Evolutionary conservation across 2,888 invertebrate genomes (phyloP).

Genomic region (Caenorhabditis auriculariae): DNA sequence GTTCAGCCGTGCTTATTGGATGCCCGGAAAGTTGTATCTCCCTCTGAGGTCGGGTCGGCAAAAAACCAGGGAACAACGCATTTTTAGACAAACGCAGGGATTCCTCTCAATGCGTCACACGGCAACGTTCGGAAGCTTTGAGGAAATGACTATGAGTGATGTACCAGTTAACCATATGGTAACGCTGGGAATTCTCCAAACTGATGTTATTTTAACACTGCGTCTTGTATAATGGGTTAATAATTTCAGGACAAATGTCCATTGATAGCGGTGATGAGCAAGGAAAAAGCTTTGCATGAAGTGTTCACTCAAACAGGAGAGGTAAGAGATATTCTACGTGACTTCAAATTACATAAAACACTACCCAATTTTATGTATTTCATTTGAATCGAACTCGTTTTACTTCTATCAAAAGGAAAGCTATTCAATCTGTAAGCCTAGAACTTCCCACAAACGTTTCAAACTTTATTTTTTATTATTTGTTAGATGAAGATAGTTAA

Average conservation of each 20-base stretch:
- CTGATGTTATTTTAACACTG: conserved; percentile 24
- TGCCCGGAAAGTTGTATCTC: conserved; percentile 36
- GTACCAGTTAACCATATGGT: conserved; percentile 40
- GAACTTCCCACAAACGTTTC: too few relatives aligned
- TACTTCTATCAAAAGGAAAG: too few relatives aligned
- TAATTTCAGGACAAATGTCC: conserved; percentile 40
- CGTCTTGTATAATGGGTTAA: neutral
- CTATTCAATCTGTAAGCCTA: too few relatives aligned
- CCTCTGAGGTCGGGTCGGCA: conserved; percentile 17
- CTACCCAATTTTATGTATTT: neutral
- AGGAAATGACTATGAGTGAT: conserved; percentile 23
- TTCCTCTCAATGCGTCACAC: conserved; percentile 3
- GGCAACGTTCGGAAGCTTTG: conserved; percentile 32
- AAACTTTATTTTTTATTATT: too few relatives aligned
- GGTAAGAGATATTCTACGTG: too few relatives aligned
- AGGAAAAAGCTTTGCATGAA: conserved; percentile 22
- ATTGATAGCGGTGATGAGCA: conserved; percentile 23
- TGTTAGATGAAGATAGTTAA: too few relatives aligned
- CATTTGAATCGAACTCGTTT: too few relatives aligned
- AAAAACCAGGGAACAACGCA: neutral
- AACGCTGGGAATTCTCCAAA: conserved; percentile 40
- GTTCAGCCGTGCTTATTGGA: conserved; percentile 42
- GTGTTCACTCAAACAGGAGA: conserved; percentile 35
- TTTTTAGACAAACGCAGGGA: neutral
- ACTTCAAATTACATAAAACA: neutral